Conservation (phyloP, 2,888 invertebrate genomes). For the Leuctra nigra region DNA sequence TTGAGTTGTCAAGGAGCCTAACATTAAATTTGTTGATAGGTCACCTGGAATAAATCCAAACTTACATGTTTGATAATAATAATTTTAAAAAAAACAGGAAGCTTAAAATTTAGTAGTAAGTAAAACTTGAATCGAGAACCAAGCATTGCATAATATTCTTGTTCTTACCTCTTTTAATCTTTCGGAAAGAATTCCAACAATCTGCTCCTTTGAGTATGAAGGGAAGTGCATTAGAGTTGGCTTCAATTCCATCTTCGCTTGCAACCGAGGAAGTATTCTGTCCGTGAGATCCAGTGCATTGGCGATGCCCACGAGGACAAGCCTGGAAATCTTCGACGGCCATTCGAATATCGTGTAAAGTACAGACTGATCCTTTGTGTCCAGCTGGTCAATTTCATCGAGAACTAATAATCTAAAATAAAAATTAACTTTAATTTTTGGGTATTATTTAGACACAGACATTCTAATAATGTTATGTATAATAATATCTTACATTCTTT, state of each 20-base stretch:
- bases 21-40: too few species aligned
- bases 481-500: slow-evolving; percentile 58
- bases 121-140: too few species aligned
- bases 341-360: slow-evolving; percentile 92
- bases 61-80: too few species aligned
- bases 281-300: slow-evolving; percentile 95
- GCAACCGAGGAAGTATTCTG: slow-evolving; percentile 77
- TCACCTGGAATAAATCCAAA: too few species aligned
- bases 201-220: slow-evolving; percentile 87
- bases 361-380: slow-evolving; percentile 74
- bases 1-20: too few species aligned
- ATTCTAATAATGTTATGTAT: not conserved
- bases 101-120: too few species aligned
- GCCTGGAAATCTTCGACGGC: slow-evolving; percentile 62
- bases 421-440: slow-evolving; percentile 8
- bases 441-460: not conserved
- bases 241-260: slow-evolving; percentile 64
- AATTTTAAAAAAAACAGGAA: too few species aligned
- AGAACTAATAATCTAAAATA: slow-evolving; percentile 65
- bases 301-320: slow-evolving; percentile 86
- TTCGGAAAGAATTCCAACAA: slow-evolving; percentile 74
- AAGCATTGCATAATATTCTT: too few species aligned
- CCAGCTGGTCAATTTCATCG: slow-evolving; percentile 94
- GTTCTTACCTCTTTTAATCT: slow-evolving; percentile 57
- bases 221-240: slow-evolving; percentile 81